Base-by-base conservation (phyloP, 23 tunicate species). In the Botrylloides violaceus region DNA sequence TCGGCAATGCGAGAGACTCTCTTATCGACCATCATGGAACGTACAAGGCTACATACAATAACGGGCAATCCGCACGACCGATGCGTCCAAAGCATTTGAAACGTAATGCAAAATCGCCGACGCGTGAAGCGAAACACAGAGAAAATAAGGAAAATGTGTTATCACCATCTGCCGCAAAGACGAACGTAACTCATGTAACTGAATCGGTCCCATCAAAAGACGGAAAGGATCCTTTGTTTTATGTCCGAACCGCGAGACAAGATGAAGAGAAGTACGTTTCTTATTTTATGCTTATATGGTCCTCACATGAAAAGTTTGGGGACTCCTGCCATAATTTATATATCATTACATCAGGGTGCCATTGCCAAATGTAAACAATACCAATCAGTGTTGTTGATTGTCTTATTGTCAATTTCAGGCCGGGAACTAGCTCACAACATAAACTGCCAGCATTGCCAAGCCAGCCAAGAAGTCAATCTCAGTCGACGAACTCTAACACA, bases 1-100 rank as follows among this genome's bases (percentile, higher is more conserved):
- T 68, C 60, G 74, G 58, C 21, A 68, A 68, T 43, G 74, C 74
- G n/a, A 68, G 74, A 22, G 74, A 68, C 37, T 68, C 74, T 18
- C 29, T 68, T 23, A 68, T 68, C 47, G 74, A 68, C 28, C 74
- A 37, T 25, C 74, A 68, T 37, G 74, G 47, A 20, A 20, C 56
- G 20, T 68, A 19, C 47, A 43, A 32, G 19, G 47, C 28, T 43
- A 26, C 15, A 0, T 9, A 21, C 4, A 6, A 9, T 19, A 1
- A 1, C 37, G 74, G 49, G 0, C 1, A 20, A 19, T 21, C 31
- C 56, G 37, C 27, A 5, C 29, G 74, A 20, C 74, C 74, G 6
- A 68, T 43, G 58, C 43, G 74, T 12, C 74, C 74, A 1, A 68
- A 68, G 32, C 74, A 68, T 32, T 43, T 68, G 57, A 68, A 68